A percentile compares a stretch with the other conserved stretches of the same genome.
These are phyloP conservation scores for Nansenia antarctica DNA, from an alignment of 2,113 vertebrate species.

Conservation along the genomic window DNA sequence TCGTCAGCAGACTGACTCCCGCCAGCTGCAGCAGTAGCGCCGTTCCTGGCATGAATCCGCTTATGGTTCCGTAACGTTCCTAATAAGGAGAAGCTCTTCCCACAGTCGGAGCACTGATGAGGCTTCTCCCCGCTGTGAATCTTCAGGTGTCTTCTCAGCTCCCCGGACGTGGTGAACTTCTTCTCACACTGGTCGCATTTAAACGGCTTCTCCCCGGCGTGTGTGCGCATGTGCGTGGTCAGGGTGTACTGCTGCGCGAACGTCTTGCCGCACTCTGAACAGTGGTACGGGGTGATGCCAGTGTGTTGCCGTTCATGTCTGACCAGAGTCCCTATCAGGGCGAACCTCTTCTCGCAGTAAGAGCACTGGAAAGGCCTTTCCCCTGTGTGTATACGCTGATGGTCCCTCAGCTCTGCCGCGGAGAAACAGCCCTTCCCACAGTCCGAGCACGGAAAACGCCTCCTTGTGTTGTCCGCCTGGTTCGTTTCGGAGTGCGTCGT, in stretches of 20 bases:
- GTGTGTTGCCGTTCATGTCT: slow-evolving; percentile 64
- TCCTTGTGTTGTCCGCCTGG: slow-evolving; percentile 43
- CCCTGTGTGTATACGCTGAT: slow-evolving; percentile 68
- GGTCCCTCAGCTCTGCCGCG: slow-evolving; percentile 39
- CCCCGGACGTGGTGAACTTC: slow-evolving; percentile 63
- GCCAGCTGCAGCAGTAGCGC: not conserved
- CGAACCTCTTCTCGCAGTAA: slow-evolving; percentile 66
- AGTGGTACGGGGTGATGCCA: slow-evolving; percentile 68
- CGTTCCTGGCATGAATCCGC: slow-evolving; percentile 45
- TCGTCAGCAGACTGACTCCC: slow-evolving; percentile 11
- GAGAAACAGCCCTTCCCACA: slow-evolving; percentile 49
- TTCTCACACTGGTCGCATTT: slow-evolving; percentile 66
- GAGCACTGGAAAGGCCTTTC: slow-evolving; percentile 65
- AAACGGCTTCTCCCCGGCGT: slow-evolving; percentile 67
- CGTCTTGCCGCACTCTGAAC: slow-evolving; percentile 68
- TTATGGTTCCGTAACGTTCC: slow-evolving; percentile 73
- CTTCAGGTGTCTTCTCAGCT: slow-evolving; percentile 63
- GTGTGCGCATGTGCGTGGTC: slow-evolving; percentile 70
- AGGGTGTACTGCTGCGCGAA: slow-evolving; percentile 72
- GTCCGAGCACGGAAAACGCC: slow-evolving; percentile 42
- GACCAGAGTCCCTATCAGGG: slow-evolving; percentile 61
- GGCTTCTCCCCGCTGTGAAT: slow-evolving; percentile 69
- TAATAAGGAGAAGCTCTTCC: slow-evolving; percentile 74
- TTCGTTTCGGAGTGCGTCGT: slow-evolving; percentile 61
- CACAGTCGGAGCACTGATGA: slow-evolving; percentile 64